These are phyloP conservation scores for Nymphalis urticae DNA, from an alignment of 2,888 invertebrate species.

Conservation along the genomic window DNA sequence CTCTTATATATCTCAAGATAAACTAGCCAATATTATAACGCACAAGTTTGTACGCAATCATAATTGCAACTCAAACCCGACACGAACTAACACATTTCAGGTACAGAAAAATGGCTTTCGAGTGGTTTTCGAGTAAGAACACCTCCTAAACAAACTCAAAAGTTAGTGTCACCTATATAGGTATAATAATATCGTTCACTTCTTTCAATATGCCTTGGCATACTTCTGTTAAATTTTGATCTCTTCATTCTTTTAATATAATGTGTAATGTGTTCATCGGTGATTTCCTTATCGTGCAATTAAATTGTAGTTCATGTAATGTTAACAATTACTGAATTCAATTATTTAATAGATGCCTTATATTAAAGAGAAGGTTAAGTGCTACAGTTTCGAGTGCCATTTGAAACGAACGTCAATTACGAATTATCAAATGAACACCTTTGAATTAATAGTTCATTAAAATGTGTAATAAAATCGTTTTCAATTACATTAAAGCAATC, in stretches of 20 bases:
- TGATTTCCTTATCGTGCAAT: background rate
- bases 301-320: background rate
- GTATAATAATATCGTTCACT: too few relatives aligned
- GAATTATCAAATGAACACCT: background rate
- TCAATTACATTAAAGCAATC: background rate
- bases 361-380: constrained; percentile 1
- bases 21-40: too few relatives aligned
- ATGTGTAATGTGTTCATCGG: background rate
- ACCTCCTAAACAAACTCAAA: too few relatives aligned
- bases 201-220: too few relatives aligned
- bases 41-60: too few relatives aligned
- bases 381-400: constrained; percentile 2
- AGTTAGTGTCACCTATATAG: too few relatives aligned
- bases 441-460: background rate
- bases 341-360: constrained; percentile 3
- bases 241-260: background rate
- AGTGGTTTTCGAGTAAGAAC: too few relatives aligned
- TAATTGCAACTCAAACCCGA: too few relatives aligned
- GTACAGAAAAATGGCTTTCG: too few relatives aligned
- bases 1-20: too few relatives aligned
- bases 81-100: too few relatives aligned
- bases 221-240: too few relatives aligned
- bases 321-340: background rate
- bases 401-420: background rate
- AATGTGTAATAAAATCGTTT: background rate